A percentile compares a stretch with the other conserved stretches of the same genome.
Evolutionary conservation across 1,140 invertebrate genomes (phyloP).

Genomic region (Megalonaias nervosa): DNA sequence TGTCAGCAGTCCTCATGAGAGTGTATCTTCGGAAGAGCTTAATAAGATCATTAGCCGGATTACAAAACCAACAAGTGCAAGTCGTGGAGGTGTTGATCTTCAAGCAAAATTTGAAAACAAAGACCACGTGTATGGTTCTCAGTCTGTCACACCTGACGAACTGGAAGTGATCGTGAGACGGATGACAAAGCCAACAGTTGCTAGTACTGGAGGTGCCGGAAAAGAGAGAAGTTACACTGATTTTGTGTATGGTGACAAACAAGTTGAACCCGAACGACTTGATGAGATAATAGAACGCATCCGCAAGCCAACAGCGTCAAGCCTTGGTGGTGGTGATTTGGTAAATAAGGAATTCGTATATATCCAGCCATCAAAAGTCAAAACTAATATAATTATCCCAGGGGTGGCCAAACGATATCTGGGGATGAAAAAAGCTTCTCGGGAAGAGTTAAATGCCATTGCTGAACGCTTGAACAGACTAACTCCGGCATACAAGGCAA

Average conservation of each 20-base stretch:
- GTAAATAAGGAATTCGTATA: conserved; percentile 52
- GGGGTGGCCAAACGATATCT: conserved; percentile 50
- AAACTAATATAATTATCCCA: conserved; percentile 54
- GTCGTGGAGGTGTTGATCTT: conserved; percentile 49
- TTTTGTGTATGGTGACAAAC: conserved; percentile 48
- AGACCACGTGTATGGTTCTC: conserved; percentile 51
- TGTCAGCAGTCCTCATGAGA: conserved; percentile 6
- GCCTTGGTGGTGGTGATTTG: conserved; percentile 43
- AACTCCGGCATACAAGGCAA: conserved; percentile 59
- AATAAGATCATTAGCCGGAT: conserved; percentile 45
- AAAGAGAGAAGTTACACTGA: conserved; percentile 41
- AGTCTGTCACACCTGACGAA: conserved; percentile 37
- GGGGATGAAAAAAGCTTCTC: conserved; percentile 43
- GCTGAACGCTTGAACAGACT: conserved; percentile 50
- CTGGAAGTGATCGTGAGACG: conserved; percentile 47
- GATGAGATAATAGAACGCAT: conserved; percentile 52
- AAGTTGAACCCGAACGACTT: conserved; percentile 44
- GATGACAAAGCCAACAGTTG: conserved; percentile 52
- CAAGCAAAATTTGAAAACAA: conserved; percentile 45
- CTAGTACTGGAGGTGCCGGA: conserved; percentile 51
- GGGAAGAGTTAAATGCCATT: conserved; percentile 47
- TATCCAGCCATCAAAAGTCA: conserved; percentile 39
- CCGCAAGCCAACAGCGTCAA: conserved; percentile 51
- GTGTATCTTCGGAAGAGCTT: conserved; percentile 31
- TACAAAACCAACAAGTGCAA: conserved; percentile 51